These are phyloP conservation scores for Bombylius discolor DNA, from an alignment of 2,888 invertebrate genomes.

Conservation along the genomic window DNA sequence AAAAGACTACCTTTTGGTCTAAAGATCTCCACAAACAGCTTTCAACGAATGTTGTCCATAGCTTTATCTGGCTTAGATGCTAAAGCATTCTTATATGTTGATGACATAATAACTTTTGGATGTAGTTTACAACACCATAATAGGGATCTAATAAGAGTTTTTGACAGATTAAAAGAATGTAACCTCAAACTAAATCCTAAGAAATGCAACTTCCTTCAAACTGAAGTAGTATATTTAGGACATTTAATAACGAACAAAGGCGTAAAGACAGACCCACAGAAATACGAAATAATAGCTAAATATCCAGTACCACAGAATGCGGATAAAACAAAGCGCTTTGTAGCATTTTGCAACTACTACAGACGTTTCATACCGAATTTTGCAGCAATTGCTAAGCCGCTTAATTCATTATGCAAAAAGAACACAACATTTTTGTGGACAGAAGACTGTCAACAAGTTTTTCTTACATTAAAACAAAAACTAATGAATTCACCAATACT, in stretches of 20 bases:
- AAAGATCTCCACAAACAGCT: constrained; percentile 5
- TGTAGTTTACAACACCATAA: constrained; percentile 8
- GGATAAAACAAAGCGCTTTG: constrained; percentile 10
- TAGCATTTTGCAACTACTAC: constrained; percentile 14
- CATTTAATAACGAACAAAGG: constrained; percentile 10
- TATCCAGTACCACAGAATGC: constrained; percentile 14
- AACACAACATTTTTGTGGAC: background rate
- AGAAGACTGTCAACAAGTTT: background rate
- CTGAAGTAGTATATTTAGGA: constrained; percentile 11
- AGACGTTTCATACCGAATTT: constrained; percentile 13
- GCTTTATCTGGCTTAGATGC: background rate
- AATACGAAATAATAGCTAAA: constrained; percentile 12
- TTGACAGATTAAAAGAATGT: constrained; percentile 1
- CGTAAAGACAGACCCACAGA: constrained; percentile 11
- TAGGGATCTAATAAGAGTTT: background rate
- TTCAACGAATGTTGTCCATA: constrained; percentile 9
- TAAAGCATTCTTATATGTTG: constrained; percentile 11
- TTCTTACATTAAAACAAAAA: background rate
- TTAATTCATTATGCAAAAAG: constrained; percentile 11
- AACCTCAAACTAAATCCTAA: constrained; percentile 5
- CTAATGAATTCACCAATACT: background rate
- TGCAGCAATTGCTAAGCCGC: constrained; percentile 8
- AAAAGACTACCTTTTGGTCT: constrained; percentile 4
- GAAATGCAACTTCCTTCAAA: constrained; percentile 8
- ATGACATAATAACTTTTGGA: constrained; percentile 14